Percentiles rank a stretch among this genome's conserved stretches.
Conservation (phyloP, 2,888 invertebrate species). For the Plagodis dolabraria region DNA sequence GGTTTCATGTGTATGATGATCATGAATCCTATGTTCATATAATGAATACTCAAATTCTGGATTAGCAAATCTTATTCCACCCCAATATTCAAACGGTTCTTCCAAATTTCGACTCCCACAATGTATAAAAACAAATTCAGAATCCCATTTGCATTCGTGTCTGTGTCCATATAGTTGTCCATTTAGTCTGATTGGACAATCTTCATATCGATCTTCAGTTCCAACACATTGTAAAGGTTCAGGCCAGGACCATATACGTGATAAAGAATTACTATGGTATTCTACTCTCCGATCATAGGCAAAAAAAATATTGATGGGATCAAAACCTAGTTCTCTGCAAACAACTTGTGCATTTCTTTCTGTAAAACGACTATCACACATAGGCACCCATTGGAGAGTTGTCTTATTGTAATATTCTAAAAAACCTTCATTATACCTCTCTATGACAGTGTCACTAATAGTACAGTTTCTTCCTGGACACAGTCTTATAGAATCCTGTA, state of each 20-base stretch:
- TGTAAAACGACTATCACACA: constrained; percentile 97
- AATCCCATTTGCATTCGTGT: constrained; percentile 95
- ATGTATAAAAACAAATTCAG: constrained; percentile 95
- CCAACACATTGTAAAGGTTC: constrained; percentile 95
- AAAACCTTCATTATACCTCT: constrained; percentile 91
- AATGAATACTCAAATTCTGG: constrained; percentile 94
- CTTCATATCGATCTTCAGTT: constrained; percentile 90
- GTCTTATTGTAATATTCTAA: constrained; percentile 98
- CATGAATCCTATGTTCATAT: constrained; percentile 92
- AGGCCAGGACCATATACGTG: constrained; percentile 97
- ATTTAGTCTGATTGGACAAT: constrained; percentile 94
- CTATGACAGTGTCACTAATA: constrained; percentile 78
- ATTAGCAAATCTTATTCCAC: constrained; percentile 96
- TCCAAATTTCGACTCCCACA: constrained; percentile 91
- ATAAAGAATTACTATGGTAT: constrained; percentile 94
- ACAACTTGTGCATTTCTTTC: constrained; percentile 98
- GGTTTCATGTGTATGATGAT: constrained; percentile 91
- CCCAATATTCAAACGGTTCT: constrained; percentile 93
- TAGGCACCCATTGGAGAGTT: constrained; percentile 97
- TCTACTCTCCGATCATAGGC: constrained; percentile 94
- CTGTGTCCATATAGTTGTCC: constrained; percentile 94
- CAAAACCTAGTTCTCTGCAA: constrained; percentile 96
- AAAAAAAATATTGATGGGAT: constrained; percentile 95
- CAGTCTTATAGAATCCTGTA: constrained; percentile 88
- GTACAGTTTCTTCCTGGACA: constrained; percentile 91